Conservation (phyloP, 2,888 invertebrate genomes). For the Phengaris arion region DNA sequence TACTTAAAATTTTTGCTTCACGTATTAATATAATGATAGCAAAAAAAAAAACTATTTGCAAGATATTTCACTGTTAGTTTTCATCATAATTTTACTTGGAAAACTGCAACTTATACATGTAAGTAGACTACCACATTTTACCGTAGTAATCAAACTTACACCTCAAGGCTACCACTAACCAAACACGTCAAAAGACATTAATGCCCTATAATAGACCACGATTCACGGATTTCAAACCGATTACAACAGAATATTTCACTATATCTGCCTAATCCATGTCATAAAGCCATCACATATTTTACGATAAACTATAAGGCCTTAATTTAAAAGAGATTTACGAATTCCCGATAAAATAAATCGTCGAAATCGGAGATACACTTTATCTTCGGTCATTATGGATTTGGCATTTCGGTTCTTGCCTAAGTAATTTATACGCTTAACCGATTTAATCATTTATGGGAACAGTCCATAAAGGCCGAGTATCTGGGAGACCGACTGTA, state of each 20-base stretch:
- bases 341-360: conserved; percentile 16
- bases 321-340: conserved; percentile 27
- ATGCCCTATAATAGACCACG: neutral
- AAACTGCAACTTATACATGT: too few species aligned
- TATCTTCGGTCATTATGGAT: conserved; percentile 12
- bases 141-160: neutral
- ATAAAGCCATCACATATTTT: conserved; percentile 23
- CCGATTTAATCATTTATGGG: neutral
- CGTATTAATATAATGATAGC: too few species aligned
- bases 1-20: too few species aligned
- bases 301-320: conserved; percentile 24
- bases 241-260: conserved; percentile 1
- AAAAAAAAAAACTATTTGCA: too few species aligned
- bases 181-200: neutral
- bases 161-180: neutral
- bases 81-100: too few species aligned
- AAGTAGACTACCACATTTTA: too few species aligned
- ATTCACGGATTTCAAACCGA: neutral
- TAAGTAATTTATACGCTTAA: conserved; percentile 10
- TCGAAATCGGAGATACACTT: conserved; percentile 11
- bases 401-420: neutral
- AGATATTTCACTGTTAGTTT: too few species aligned
- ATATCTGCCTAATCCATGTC: conserved; percentile 17
- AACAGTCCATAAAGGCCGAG: neutral
- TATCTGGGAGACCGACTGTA: too few species aligned